phyloP scores from a whole-genome alignment of 2,888 invertebrate genomes.

The Abrostola tripartita region DNA sequence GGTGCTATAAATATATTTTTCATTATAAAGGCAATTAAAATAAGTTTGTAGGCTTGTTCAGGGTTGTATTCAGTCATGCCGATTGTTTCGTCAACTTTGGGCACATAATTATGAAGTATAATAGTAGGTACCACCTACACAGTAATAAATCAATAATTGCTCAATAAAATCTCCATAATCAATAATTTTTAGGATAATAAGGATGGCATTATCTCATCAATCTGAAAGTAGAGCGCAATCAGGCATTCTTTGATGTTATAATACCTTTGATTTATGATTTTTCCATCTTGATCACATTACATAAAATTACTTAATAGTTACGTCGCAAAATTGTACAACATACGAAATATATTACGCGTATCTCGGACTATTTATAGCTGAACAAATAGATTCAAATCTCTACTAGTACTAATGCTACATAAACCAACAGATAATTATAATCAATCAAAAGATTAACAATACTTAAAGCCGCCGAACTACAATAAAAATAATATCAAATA shows the following conservation, averaged over 20 bases:
- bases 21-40: not conserved
- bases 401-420: not conserved
- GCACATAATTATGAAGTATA: no score
- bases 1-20: not conserved
- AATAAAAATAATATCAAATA: conserved; percentile 1
- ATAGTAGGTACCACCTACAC: no score
- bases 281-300: no score
- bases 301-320: not conserved
- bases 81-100: not conserved
- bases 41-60: not conserved
- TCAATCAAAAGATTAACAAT: conserved; percentile 1
- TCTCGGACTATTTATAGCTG: not conserved
- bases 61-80: not conserved
- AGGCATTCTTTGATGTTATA: no score
- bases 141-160: no score
- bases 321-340: not conserved
- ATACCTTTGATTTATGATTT: no score
- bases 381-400: not conserved
- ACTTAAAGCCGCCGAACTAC: not conserved
- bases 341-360: not conserved
- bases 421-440: not conserved
- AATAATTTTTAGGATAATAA: no score
- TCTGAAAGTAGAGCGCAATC: no score
- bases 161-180: no score
- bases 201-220: no score